Base-by-base conservation (phyloP, 37 sponge, comb jelly and placozoan genomes). In the Aplysina aerophoba region DNA sequence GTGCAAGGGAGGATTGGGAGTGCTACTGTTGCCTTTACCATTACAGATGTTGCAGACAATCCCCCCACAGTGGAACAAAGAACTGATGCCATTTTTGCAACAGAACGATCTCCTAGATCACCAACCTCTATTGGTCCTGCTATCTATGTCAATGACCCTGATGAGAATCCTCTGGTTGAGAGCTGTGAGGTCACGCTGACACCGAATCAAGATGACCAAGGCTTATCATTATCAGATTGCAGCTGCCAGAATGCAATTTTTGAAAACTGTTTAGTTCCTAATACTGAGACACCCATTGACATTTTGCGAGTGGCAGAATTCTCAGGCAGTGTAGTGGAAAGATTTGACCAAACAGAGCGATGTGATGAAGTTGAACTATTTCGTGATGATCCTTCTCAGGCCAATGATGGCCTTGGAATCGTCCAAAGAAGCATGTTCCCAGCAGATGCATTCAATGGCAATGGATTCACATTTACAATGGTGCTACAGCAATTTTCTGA, bases 71-170 rank as follows among this genome's bases (percentile, higher is more conserved):
- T 89, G 11, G 80, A 88, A 37, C 94, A 93, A 37, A 66, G 90
- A 0, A 75, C 88, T 2, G 72, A 81, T 25, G 94, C 91, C 40
- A 31, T 90, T 21, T 88, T 73, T 67, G 64, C 83, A 0, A 63
- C 85, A 0, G 55, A 53, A 4, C 31, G 36, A 4, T 11, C n/a
- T 22, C 44, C 54, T 75, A 31, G 56, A 50, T 20, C 55, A 0
- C n/a, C 91, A 56, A 24, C 8, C 20, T 90, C 94, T 38, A 93
- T 93, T 69, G 94, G 94, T 38, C 94, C 94, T 39, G 94, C 91
- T 35, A 82, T 90, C 1, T 73, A 85, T 19, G 82, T 93, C 21
- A 58, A 41, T 41, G 94, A 93, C 41, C 30, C 11, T 28, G 94
- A 93, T 68, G 86, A 79, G 8, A 34, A 36, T 17, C 69, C 78